Base-by-base conservation (phyloP, 2,113 vertebrate species). In the Barnardius zonarius region DNA sequence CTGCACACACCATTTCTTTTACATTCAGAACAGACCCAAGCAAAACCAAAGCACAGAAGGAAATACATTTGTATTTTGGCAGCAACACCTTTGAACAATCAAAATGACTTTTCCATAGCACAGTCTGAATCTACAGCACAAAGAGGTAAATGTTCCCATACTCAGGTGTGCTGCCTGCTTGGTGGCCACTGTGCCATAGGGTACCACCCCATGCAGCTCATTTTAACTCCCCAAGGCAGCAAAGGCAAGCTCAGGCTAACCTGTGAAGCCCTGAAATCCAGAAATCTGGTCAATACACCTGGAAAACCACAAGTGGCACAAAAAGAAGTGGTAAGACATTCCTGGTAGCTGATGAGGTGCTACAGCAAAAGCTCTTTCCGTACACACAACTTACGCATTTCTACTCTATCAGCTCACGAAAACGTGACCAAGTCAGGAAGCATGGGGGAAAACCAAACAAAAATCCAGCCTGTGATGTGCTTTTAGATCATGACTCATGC, bases 381-480 rank as follows among this genome's bases (percentile, higher is more conserved):
- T 39, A 28, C 2, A 59, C 9, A 67, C 22, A 54, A 43, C 24
- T 44, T 17, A 12, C 1, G 69, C 8, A 46, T 75, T 92, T 67
- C 51, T 75, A 10, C 17, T 92, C 48, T 22, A 24, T 44, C 64
- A 28, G 20, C 52, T 37, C 57, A 57, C 1, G 7, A 43, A 18
- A 77, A 55, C 5, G 6, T 20, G 31, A 74, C 39, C 20, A 62
- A 85, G 67, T 63, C 59, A 41, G 35, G 19, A 30, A 25, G 55
- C 7, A 12, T 0, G 0, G 52, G 0, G 62, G 61, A 54, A 70
- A 92, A 74, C 31, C 14, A 64, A 61, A 44, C 49, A 78, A 22
- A 51, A 70, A 19, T 9, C 33, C 41, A 7, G 5, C 3, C 12
- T 39, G 28, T 39, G 35, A 59, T 33, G 19, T 41, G 68, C 46